Base-by-base conservation (phyloP, 2,113 vertebrate species). In the Spermophilus dauricus region DNA sequence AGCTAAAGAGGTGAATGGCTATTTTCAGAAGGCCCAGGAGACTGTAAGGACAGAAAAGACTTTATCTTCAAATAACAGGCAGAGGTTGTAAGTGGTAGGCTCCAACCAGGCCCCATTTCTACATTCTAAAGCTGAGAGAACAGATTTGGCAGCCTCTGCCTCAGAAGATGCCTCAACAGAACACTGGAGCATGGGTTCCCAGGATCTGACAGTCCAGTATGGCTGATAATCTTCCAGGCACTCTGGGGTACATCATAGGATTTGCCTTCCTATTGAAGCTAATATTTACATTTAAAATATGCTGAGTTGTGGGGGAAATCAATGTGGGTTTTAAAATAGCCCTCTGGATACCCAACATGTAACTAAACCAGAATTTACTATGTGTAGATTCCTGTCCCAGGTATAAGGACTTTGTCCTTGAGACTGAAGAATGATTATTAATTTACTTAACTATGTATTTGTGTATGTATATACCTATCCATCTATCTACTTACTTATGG, bases 11-110 rank as follows among this genome's bases (percentile, higher is more conserved):
- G 9, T 73, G 28, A 73, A 75, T 1, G 28, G 53, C 51, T 53
- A 73, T 85, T 94, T 95, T 24, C 91, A 89, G 84, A 65, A 81
- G 63, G 58, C 34, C 51, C 77, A 58, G 63, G 92, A 94, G 14
- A 37, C 73, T n/a, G 7, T 11, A 34, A 67, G 65, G 56, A 53
- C 22, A 86, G 34, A 75, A 69, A 76, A 53, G 39, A 20, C 58
- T 86, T 81, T 39, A 9, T 30, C 61, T 86, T 91, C 48, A 58
- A 53, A 53, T 13, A 53, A 14, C 13, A 53, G 51, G 51, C 51
- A 53, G 51, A 53, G 58, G 51, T 58, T 58, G 56, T 58, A 58
- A 58, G 22, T 22, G 20, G 56, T 58, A 88, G 81, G 32, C 56
- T 78, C 72, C 53, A 20, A 3, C 56, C 56, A 58, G 37, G 63